phyloP scores from a whole-genome alignment of 53 echinoderm and acorn worm genomes.

The Echinarachnius parma region DNA sequence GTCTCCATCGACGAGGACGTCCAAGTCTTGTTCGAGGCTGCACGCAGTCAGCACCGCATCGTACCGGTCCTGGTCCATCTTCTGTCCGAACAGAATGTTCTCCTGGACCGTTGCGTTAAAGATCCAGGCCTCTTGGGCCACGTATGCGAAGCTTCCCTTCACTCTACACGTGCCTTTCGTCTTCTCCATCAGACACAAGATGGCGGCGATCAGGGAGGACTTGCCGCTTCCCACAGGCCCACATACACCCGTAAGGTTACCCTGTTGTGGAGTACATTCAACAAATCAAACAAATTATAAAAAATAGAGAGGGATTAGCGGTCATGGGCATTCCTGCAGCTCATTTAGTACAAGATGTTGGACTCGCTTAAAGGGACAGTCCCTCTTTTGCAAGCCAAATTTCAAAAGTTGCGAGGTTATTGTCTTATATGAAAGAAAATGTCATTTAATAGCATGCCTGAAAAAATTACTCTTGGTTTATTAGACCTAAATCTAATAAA shows the following conservation, averaged over 20 bases:
- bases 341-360: no score
- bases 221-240: constrained; percentile 91
- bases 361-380: no score
- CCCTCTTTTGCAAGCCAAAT: no score
- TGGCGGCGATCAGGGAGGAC: constrained; percentile 83
- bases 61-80: constrained; percentile 68
- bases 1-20: constrained; percentile 80
- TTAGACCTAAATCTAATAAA: no score
- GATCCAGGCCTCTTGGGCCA: constrained; percentile 87
- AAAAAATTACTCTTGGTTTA: no score
- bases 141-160: constrained; percentile 71
- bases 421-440: no score
- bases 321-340: no score
- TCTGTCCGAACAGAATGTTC: constrained; percentile 78
- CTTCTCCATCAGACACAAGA: constrained; percentile 80
- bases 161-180: constrained; percentile 59
- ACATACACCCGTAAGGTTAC: constrained; percentile 75
- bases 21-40: constrained; percentile 70
- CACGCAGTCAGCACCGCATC: constrained; percentile 68
- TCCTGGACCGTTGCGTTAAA: constrained; percentile 81
- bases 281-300: no score
- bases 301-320: no score
- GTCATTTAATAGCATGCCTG: no score
- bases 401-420: no score
- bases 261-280: no score